Evolutionary conservation across 2,113 vertebrate genomes (phyloP).

Genomic region (Rhabdomys dilectus): DNA sequence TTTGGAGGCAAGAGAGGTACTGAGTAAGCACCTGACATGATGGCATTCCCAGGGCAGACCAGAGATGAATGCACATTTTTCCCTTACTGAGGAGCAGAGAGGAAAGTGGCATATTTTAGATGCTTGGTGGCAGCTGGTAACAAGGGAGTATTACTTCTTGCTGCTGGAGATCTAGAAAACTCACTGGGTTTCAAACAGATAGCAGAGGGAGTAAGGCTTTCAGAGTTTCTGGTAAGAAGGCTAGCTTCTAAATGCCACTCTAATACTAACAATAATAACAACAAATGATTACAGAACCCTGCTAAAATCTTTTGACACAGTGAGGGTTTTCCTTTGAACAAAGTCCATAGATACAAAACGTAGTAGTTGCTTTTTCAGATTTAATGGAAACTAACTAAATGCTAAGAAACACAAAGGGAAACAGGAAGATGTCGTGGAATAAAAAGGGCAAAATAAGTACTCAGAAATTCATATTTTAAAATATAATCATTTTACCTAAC

Average conservation of each 20-base stretch:
- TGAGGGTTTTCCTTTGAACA: background rate
- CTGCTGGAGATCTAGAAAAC: background rate
- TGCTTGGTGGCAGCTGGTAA: background rate
- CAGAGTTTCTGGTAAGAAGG: background rate
- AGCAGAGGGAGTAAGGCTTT: background rate
- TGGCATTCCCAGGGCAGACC: background rate
- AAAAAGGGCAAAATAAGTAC: background rate
- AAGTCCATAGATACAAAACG: background rate
- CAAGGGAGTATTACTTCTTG: fast-evolving
- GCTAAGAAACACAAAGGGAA: background rate
- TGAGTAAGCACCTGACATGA: background rate
- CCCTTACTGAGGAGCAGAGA: background rate
- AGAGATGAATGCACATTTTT: background rate
- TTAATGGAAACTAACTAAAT: background rate
- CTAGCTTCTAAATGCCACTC: too few relatives aligned
- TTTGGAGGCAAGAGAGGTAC: background rate
- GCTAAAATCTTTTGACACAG: background rate
- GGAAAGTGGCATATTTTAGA: background rate
- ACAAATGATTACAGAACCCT: background rate
- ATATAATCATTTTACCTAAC: background rate
- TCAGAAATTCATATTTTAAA: background rate
- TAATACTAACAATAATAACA: background rate
- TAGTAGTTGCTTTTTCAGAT: background rate
- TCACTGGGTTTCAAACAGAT: background rate
- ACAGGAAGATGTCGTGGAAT: background rate